These are phyloP conservation scores for Leptinotarsa haldemani DNA, from an alignment of 2,888 invertebrate genomes.

Conservation along the genomic window DNA sequence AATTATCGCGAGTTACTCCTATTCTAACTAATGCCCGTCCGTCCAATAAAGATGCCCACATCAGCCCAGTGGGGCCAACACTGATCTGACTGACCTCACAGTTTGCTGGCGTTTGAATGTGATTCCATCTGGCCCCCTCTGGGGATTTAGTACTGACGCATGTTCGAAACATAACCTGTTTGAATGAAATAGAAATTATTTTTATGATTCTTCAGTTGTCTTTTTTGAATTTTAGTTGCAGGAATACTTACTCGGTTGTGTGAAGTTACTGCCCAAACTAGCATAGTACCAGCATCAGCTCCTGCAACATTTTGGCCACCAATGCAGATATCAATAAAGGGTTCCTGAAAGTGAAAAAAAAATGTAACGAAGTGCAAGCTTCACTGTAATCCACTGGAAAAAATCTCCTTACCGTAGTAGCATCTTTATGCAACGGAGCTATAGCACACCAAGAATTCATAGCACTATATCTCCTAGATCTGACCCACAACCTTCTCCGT, in stretches of 20 bases:
- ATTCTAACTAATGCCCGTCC: constrained; percentile 85
- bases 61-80: constrained; percentile 86
- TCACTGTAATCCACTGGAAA: not conserved
- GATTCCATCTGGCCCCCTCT: constrained; percentile 89
- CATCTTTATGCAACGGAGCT: constrained; percentile 88
- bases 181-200: not conserved
- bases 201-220: too few relatives aligned
- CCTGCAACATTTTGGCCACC: constrained; percentile 87
- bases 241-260: constrained; percentile 77
- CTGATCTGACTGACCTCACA: constrained; percentile 87
- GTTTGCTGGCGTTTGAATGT: constrained; percentile 79
- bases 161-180: constrained; percentile 83
- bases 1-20: constrained; percentile 82
- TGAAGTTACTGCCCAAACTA: constrained; percentile 94
- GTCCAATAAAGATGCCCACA: constrained; percentile 88
- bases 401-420: constrained; percentile 72
- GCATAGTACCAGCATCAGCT: constrained; percentile 78
- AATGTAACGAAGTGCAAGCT: not conserved
- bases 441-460: constrained; percentile 94
- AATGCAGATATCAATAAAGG: constrained; percentile 90
- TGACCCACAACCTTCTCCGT: constrained; percentile 88
- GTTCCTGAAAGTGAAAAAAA: constrained; percentile 73
- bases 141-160: constrained; percentile 85
- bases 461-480: constrained; percentile 87
- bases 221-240: not conserved